Evolutionary conservation across 2,888 invertebrate genomes (phyloP).

Genomic region (Brachypalpus laphriformis): DNA sequence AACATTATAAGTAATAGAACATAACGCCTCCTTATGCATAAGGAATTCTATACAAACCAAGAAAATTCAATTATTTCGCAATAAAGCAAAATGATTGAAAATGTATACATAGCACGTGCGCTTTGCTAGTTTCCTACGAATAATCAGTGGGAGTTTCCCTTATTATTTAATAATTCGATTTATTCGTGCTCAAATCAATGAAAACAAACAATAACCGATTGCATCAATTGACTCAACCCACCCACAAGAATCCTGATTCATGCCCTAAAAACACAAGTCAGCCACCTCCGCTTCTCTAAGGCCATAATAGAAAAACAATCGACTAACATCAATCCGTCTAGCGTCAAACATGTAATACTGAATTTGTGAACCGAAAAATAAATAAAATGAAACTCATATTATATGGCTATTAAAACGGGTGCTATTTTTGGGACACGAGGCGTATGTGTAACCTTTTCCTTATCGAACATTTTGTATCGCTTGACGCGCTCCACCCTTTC

Average conservation of each 20-base stretch:
- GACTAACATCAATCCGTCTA: constrained; percentile 4
- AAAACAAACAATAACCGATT: neutral
- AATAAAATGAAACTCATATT: constrained; percentile 22
- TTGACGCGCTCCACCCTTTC: neutral
- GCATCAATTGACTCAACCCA: neutral
- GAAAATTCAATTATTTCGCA: neutral
- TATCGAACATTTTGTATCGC: constrained; percentile 11
- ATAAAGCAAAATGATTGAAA: constrained; percentile 1
- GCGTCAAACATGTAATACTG: constrained; percentile 3
- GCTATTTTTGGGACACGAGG: constrained; percentile 56
- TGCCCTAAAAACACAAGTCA: neutral
- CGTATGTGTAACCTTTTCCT: constrained; percentile 64
- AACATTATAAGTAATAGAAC: neutral
- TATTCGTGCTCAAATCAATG: neutral
- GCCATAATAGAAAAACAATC: constrained; percentile 5
- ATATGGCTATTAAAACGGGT: neutral
- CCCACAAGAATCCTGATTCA: neutral
- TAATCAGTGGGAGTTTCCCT: neutral
- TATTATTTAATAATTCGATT: neutral
- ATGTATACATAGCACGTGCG: neutral
- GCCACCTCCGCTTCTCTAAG: neutral
- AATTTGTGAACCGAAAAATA: constrained; percentile 11
- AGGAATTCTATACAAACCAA: neutral
- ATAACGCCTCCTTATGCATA: neutral
- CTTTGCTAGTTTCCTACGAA: neutral